Evolutionary conservation across 2,888 invertebrate species (phyloP), one percentile per base, ranked within the genome.

Genomic region (Lithophane socia): DNA sequence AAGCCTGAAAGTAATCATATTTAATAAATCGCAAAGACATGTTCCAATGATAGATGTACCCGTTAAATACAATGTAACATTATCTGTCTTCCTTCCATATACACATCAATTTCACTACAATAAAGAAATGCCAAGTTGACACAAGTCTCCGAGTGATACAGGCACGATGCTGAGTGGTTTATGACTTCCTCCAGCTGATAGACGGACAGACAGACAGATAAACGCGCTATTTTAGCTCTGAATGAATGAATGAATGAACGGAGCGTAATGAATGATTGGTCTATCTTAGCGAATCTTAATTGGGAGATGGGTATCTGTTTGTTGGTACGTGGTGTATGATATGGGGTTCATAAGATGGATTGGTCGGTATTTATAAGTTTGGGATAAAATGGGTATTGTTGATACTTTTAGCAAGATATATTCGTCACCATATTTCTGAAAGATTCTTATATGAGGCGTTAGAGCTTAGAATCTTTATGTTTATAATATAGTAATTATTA

Each of bases 121-220:
- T 91, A 92, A 92, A 92, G 92, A 91, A 91, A 91, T 88, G 84
- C 67, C 86, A 83, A 91, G 91, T 92, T 91, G 93, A 91, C 92
- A 92, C 81, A 88, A 84, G 90, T 87, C 92, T 92, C 89, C 89
- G 92, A 92, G 91, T 92, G 95, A 95, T 94, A 92, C 92, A 91
- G 87, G 84, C 87, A 80, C 71, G 76, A 76, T 80, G 89, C 78
- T 90, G 95, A 95, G 91, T 95, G 94, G 73, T 96, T 96, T 96
- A 96, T 94, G 92, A 92, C 95, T 96, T 96, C 96, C 96, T 95
- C 88, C 82, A 89, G 60, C 49, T 79, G 89, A 89, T 87, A 88
- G 84, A 85, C 81, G 75, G 79, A 83, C 88, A 83, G 86, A 87
- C 90, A 84, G 89, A 89, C 91, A 93, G 95, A 95, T 95, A 94